phyloP scores from a whole-genome alignment of 2,797 vertebrate genomes.

The Leontopithecus rosalia region DNA sequence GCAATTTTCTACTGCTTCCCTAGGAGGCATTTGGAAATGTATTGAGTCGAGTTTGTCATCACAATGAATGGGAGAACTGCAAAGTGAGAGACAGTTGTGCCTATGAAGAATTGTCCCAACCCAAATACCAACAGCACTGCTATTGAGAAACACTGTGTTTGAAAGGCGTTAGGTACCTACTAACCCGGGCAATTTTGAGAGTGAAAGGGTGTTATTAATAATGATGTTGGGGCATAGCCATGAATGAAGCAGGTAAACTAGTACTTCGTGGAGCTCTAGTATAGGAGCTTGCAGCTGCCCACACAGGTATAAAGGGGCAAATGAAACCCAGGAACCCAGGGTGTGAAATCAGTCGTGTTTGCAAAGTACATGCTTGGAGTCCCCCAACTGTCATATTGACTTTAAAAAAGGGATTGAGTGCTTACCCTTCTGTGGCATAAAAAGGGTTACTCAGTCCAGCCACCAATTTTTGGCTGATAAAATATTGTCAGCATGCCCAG shows the following conservation, averaged over 20 bases:
- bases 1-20: neutral
- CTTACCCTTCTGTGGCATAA: neutral
- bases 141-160: neutral
- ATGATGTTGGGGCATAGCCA: neutral
- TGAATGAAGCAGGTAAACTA: neutral
- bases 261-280: neutral
- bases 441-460: neutral
- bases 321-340: neutral
- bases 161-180: neutral
- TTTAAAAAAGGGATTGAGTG: neutral
- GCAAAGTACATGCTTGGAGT: neutral
- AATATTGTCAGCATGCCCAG: neutral
- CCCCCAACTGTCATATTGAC: neutral
- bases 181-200: neutral
- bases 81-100: neutral
- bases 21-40: neutral
- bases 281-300: neutral
- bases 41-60: neutral
- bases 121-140: neutral
- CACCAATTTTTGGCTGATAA: neutral
- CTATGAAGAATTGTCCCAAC: neutral
- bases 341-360: neutral
- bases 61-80: neutral
- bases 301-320: neutral
- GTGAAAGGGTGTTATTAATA: neutral